Conservation (phyloP, 2,113 vertebrate species). For the Leucopsar rothschildi region DNA sequence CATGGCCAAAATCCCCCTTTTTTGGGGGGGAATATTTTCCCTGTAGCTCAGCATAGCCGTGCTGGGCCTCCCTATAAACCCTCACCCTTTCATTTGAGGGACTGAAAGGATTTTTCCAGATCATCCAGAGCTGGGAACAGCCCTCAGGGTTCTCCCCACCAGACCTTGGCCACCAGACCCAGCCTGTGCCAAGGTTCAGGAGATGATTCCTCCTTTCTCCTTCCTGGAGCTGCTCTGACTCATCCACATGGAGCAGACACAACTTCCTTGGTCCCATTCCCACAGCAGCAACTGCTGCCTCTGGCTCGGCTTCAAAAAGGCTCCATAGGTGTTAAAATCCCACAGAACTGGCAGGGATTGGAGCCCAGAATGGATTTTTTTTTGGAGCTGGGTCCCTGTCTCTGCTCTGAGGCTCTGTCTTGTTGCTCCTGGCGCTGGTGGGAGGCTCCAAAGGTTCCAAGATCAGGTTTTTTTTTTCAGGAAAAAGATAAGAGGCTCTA, state of each 20-base stretch:
- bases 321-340: not conserved
- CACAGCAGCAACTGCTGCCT: not conserved
- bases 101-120: not conserved
- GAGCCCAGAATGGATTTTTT: not conserved
- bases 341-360: not conserved
- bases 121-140: not conserved
- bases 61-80: not conserved
- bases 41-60: accelerated
- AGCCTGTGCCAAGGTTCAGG: not conserved
- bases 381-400: not conserved
- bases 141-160: not conserved
- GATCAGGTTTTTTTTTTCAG: not conserved
- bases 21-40: not conserved
- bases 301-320: not conserved
- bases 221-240: not conserved
- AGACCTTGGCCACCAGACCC: not conserved
- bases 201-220: not conserved
- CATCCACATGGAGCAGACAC: not conserved
- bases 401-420: not conserved
- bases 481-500: not conserved
- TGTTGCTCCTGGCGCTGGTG: not conserved
- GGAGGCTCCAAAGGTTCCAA: not conserved
- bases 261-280: slow-evolving; percentile 15
- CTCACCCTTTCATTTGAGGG: not conserved
- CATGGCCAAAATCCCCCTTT: not conserved